Percentiles rank a stretch among this genome's conserved stretches.
phyloP scores from a whole-genome alignment of 2,113 vertebrate genomes.

The Pterocles gutturalis region DNA sequence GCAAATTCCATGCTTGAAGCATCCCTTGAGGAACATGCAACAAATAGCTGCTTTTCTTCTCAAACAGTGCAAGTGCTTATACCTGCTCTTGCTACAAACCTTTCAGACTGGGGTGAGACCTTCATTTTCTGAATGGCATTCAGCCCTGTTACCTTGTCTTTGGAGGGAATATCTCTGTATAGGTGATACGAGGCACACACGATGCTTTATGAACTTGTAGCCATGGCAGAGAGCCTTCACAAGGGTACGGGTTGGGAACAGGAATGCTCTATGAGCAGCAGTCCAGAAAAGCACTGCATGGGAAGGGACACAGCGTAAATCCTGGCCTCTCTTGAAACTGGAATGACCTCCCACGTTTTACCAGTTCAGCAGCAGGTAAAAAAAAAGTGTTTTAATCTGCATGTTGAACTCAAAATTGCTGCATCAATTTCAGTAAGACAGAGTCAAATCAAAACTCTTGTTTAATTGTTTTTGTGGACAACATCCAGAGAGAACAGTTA shows the following conservation, averaged over 20 bases:
- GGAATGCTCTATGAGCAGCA: neutral
- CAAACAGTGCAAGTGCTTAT: neutral
- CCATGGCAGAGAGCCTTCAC: neutral
- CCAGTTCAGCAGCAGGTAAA: neutral
- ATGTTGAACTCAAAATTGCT: neutral
- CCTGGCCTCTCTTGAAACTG: neutral
- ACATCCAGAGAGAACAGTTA: neutral
- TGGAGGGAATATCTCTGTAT: neutral
- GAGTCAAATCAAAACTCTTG: neutral
- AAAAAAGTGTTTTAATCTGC: neutral
- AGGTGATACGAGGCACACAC: neutral
- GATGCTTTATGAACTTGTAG: neutral
- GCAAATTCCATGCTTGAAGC: neutral
- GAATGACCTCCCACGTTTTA: neutral
- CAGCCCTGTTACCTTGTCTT: neutral
- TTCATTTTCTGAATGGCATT: neutral
- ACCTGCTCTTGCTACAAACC: neutral
- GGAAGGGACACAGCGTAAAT: neutral
- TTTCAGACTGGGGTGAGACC: neutral
- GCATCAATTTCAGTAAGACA: neutral
- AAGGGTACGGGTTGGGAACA: neutral
- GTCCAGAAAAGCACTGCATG: neutral
- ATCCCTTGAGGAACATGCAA: neutral
- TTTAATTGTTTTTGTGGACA: neutral
- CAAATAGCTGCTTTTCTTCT: neutral